Base-by-base conservation (phyloP, 2,888 invertebrate genomes). In the Thelaira solivaga region DNA sequence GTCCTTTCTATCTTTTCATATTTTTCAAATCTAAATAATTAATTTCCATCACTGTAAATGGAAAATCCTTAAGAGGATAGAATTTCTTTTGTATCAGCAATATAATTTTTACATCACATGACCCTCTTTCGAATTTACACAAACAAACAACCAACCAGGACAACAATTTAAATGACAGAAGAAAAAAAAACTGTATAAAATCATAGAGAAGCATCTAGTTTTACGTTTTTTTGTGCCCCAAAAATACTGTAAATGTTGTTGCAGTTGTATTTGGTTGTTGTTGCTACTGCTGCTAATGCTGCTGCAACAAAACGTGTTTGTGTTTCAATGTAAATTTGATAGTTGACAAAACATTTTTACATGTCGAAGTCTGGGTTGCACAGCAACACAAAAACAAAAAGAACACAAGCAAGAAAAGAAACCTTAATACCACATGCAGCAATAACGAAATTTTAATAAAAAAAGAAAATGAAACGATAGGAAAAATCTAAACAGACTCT, bases 291-390 rank as follows among this genome's bases (percentile, higher is more conserved):
- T 43, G 24, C 36, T 26, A 10, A 13, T 10, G 47, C 13, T 53
- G 20, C 11, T 51, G 51, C 49, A 65, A 47, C 13, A 59, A 43
- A 67, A 74, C 22, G 24, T 68, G 61, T 62, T 61, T 74, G 51
- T 74, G 61, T 53, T 68, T 61, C 67, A 68, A 75, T 74, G 73
- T 77, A 62, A 67, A 72, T 65, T 78, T 78, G 78, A 78, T 78
- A 74, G 78, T 78, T 78, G 78, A 78, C 78, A 78, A 78, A 78
- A 78, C 49, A 78, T 74, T 78, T 67, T 75, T 75, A 53, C 67
- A 68, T 68, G 45, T 74, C 67, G 51, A 53, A 61, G 72, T 64
- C 57, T 57, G 41, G 39, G 16, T 55, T 29, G 29, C 29, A 45
- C 1, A 5, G 16, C 24, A 43, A 24, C 16, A 36, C 24, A 18